A percentile compares a stretch with the other conserved stretches of the same genome.
phyloP scores from a whole-genome alignment of 2,797 vertebrate genomes.

The Rhinogobio ventralis region DNA sequence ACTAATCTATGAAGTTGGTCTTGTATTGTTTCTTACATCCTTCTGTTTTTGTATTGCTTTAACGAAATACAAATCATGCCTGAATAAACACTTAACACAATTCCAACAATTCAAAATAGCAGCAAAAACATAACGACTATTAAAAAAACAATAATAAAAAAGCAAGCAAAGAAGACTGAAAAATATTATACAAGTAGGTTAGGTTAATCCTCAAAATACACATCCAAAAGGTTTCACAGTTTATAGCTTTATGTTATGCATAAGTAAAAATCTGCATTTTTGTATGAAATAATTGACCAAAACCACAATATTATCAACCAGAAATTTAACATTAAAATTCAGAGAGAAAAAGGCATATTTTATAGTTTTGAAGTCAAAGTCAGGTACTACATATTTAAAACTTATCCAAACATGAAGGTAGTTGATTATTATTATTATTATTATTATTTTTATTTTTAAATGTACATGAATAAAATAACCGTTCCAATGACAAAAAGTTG shows the following conservation, averaged over 20 bases:
- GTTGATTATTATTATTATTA: too few relatives aligned
- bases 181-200: not conserved
- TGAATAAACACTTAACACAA: not conserved
- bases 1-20: not conserved
- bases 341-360: not conserved
- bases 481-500: not conserved
- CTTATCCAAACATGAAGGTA: not conserved
- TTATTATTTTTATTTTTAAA: too few relatives aligned
- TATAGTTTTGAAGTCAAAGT: not conserved
- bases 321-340: not conserved
- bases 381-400: not conserved
- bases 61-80: not conserved
- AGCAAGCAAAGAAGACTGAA: not conserved
- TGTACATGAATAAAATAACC: not conserved
- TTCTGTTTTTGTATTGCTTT: not conserved
- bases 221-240: too few relatives aligned
- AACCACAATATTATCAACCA: not conserved
- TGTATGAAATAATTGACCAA: not conserved
- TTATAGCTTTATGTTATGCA: too few relatives aligned
- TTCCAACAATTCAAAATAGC: not conserved
- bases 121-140: not conserved
- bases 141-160: not conserved
- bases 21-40: not conserved
- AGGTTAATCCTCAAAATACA: too few relatives aligned
- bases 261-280: too few relatives aligned